phyloP scores from a whole-genome alignment of 2,113 vertebrate genomes.

The Columba livia region DNA sequence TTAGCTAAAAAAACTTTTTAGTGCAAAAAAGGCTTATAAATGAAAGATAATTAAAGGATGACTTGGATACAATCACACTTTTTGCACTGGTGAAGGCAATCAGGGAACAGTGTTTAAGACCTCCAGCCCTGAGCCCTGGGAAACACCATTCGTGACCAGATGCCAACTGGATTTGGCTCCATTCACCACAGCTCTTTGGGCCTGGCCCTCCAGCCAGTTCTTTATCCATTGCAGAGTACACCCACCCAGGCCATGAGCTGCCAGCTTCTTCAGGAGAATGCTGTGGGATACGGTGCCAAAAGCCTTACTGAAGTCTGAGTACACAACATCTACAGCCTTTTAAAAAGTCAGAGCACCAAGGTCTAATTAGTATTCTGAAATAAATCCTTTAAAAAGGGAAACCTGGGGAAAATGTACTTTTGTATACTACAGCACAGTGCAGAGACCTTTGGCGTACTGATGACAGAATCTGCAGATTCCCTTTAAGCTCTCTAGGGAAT shows the following conservation, averaged over 20 bases:
- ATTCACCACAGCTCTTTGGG: too few relatives aligned
- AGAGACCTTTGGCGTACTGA: not conserved
- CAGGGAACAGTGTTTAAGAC: not conserved
- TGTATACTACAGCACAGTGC: not conserved
- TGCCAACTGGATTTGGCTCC: too few relatives aligned
- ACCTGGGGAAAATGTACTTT: not conserved
- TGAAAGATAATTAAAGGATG: not conserved
- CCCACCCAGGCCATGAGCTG: too few relatives aligned
- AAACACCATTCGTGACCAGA: too few relatives aligned
- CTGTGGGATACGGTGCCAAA: too few relatives aligned
- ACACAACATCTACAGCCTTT: not conserved
- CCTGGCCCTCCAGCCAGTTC: too few relatives aligned
- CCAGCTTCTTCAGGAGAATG: too few relatives aligned
- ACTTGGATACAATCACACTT: not conserved
- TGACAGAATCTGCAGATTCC: not conserved
- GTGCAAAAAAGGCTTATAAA: not conserved
- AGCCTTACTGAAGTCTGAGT: too few relatives aligned
- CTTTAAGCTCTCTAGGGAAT: slow-evolving; percentile 40
- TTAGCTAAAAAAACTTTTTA: not conserved
- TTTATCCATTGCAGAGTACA: too few relatives aligned
- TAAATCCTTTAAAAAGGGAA: not conserved
- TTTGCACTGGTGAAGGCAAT: not conserved
- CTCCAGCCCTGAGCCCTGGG: too few relatives aligned
- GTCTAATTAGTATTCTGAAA: not conserved
- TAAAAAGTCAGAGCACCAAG: not conserved